Evolutionary conservation across 2,888 invertebrate genomes (phyloP), one percentile per base, ranked within the genome.

Genomic region (Hypomecis atomaria): DNA sequence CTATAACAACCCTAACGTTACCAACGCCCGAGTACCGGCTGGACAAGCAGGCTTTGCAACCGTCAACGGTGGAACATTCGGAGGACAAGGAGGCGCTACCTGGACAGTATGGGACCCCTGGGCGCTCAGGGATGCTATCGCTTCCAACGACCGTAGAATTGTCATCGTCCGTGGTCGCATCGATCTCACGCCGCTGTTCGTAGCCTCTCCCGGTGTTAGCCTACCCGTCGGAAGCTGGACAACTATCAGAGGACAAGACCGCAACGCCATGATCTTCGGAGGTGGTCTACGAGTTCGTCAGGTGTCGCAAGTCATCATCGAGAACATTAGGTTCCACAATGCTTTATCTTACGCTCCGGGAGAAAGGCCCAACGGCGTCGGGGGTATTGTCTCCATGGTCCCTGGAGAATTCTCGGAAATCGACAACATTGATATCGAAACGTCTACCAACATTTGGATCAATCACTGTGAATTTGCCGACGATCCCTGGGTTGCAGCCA

Each of bases 51-150:
- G 65, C 11, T 65, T 57, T 13, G 60, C 57, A 3, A 33, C 52
- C 11, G 23, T 63, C 43, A 49, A 43, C 3, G 38, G 10, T 8
- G 48, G 60, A 11, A 67, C 63, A 34, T 2, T 1, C 5, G 71
- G 71, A 2, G 71, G 71, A 5, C 10, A 11, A 1, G 61, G 65
- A 2, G 71, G 71, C 9, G 55, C 65, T 0, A 45, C 55, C 54
- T 64, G 71, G 66, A 71, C 65, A 13, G 70, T 66, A n/a, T 66
- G 59, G 60, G 66, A 71, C 43, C n/a, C 61, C 11, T 68, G 54
- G 50, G 62, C 68, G 11, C 64, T 71, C 33, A 56, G 64, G 0
- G 58, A 59, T 5, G 67, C 67, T 7, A 6, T 67, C n/a, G n/a
- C 47, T 7, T 33, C 40, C 11, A 54, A 45, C 4, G 47, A 11